These are phyloP conservation scores for Triops longicaudatus DNA, from an alignment of 1,140 invertebrate species.

Conservation along the genomic window DNA sequence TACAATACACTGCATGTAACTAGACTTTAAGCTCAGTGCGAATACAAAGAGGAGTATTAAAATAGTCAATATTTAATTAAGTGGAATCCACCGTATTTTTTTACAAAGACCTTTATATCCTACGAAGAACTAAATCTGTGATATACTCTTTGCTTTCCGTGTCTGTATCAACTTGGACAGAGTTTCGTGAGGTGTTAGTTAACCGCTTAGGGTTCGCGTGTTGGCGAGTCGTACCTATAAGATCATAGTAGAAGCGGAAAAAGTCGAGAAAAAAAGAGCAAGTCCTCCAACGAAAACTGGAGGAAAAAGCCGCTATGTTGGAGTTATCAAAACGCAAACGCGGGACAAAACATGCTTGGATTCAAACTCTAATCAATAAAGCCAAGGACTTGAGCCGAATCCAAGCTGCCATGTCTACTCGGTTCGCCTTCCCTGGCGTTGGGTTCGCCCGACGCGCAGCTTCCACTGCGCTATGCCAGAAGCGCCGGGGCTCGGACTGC, in stretches of 20 bases:
- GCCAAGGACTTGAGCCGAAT: conserved; percentile 5
- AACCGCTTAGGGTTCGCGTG: too few relatives aligned
- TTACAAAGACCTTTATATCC: too few relatives aligned
- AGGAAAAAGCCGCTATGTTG: background rate
- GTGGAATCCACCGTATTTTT: too few relatives aligned
- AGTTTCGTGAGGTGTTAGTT: too few relatives aligned
- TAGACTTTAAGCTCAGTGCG: too few relatives aligned
- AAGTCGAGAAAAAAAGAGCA: background rate
- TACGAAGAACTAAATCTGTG: too few relatives aligned
- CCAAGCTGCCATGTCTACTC: background rate
- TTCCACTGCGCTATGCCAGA: background rate
- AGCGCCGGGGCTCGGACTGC: background rate
- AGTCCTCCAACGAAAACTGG: background rate
- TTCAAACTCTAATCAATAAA: conserved; percentile 11
- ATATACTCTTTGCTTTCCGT: too few relatives aligned
- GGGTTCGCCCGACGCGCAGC: background rate
- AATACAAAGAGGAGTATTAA: too few relatives aligned
- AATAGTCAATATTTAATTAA: too few relatives aligned
- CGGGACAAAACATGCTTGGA: background rate
- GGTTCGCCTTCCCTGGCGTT: background rate
- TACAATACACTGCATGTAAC: too few relatives aligned
- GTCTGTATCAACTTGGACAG: too few relatives aligned
- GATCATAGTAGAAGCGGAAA: background rate
- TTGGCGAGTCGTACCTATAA: too few relatives aligned
- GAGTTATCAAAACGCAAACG: conserved; percentile 3